Evolutionary conservation across 1,140 invertebrate genomes (phyloP), one percentile per base, ranked within the genome.

Genomic region (Choristoneura fumiferana): DNA sequence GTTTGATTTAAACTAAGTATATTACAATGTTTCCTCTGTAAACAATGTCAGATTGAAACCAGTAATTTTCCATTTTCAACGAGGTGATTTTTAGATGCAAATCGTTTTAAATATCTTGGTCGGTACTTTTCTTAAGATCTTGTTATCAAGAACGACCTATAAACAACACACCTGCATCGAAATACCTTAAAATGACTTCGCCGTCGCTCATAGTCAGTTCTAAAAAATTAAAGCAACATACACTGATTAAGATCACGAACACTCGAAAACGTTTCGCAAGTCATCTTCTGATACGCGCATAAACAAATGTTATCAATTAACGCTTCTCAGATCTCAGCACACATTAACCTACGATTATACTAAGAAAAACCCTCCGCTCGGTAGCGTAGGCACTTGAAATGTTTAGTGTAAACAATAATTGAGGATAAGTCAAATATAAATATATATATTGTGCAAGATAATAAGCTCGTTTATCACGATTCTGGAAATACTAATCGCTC

Each of bases 401-500:
- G 22, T 49, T 29, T 49, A 17, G 17, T 12, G 22, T 49, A 29
- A 49, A 49, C 43, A 22, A 49, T 49, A 29, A 49, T 49, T 18
- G 43, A 22, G 43, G 43, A 49, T 18, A 49, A 49, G 22, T 3
- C 22, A 29, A 29, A 29, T 29, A 29, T 3, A 29, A 3, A 29
- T 29, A 29, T 22, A 49, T 22, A 17, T 49, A 49, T 49, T 49
- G 18, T 2, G 10, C 43, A 10, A 17, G 18, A n/a, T 33, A 49
- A 9, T 49, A 29, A 49, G 22, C 22, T 29, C 22, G 22, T 29
- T 29, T 29, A 29, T 29, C 22, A 29, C 22, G 22, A 29, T 29
- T 29, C 22, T 29, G 22, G 22, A 49, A 49, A 22, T 17, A 22
- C 10, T 49, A 13, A 40, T 40, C 39, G 81, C 83, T 84, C 67